These are phyloP conservation scores for Chelonoidis abingdonii DNA, from an alignment of 2,113 vertebrate species.

Conservation along the genomic window DNA sequence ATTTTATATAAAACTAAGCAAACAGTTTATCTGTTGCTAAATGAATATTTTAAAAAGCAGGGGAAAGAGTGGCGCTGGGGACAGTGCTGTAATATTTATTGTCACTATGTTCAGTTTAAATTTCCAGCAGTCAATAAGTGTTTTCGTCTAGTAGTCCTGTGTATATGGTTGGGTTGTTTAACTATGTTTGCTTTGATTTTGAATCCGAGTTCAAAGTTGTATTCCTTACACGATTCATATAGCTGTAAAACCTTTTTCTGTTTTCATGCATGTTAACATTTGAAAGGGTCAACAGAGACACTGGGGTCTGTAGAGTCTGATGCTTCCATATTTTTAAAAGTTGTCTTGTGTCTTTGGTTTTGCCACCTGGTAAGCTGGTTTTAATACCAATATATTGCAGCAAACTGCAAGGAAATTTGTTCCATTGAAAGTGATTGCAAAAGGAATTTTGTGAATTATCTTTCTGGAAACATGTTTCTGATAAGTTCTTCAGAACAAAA, in stretches of 20 bases:
- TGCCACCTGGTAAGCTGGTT: background rate
- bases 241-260: background rate
- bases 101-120: background rate
- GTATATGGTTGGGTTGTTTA: fast-evolving
- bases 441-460: background rate
- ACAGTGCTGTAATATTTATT: background rate
- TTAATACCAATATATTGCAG: background rate
- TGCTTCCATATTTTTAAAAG: background rate
- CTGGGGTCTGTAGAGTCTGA: background rate
- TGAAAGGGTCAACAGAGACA: background rate
- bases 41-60: background rate
- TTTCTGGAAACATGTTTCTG: background rate
- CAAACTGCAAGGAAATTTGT: background rate
- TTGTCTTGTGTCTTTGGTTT: background rate
- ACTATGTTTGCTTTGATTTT: background rate
- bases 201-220: background rate
- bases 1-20: background rate
- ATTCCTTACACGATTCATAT: background rate
- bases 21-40: background rate
- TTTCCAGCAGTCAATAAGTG: background rate
- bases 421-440: background rate
- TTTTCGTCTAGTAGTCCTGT: background rate
- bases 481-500: background rate
- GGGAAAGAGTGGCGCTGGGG: background rate
- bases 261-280: background rate